Percentiles rank a stretch among this genome's conserved stretches.
phyloP scores from a whole-genome alignment of 2,113 vertebrate species.

The Thinocorus orbignyianus region DNA sequence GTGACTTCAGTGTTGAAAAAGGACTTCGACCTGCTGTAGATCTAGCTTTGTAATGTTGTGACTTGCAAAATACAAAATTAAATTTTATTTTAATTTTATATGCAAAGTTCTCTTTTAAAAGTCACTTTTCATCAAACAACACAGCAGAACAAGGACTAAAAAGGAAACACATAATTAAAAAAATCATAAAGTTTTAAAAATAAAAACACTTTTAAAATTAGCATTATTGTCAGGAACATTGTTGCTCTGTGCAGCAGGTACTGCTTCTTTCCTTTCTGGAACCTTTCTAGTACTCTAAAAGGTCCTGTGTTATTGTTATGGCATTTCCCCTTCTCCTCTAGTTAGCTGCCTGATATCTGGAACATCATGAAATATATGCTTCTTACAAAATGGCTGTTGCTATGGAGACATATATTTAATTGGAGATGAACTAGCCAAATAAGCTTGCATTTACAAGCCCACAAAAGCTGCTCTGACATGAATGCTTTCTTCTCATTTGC shows the following conservation, averaged over 20 bases:
- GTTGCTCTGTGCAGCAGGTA: neutral
- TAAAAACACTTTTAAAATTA: neutral
- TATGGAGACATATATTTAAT: constrained; percentile 15
- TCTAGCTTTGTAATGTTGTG: neutral
- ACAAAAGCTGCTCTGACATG: neutral
- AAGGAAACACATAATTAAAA: neutral
- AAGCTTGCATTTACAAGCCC: neutral
- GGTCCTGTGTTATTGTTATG: neutral
- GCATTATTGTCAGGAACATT: neutral
- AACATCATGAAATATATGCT: neutral
- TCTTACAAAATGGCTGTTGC: neutral
- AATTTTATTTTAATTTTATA: neutral
- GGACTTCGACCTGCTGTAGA: neutral
- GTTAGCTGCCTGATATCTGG: neutral
- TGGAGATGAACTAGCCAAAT: neutral
- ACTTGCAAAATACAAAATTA: neutral
- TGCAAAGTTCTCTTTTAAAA: neutral
- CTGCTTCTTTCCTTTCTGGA: neutral
- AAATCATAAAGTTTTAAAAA: neutral
- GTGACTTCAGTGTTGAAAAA: neutral
- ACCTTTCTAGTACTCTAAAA: neutral
- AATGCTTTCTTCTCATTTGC: neutral
- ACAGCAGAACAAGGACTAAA: neutral
- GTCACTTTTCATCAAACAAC: neutral
- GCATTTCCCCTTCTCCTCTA: neutral